A percentile compares a stretch with the other conserved stretches of the same genome.
Evolutionary conservation across 2,888 invertebrate genomes (phyloP).

Genomic region (Thalpophila matura): DNA sequence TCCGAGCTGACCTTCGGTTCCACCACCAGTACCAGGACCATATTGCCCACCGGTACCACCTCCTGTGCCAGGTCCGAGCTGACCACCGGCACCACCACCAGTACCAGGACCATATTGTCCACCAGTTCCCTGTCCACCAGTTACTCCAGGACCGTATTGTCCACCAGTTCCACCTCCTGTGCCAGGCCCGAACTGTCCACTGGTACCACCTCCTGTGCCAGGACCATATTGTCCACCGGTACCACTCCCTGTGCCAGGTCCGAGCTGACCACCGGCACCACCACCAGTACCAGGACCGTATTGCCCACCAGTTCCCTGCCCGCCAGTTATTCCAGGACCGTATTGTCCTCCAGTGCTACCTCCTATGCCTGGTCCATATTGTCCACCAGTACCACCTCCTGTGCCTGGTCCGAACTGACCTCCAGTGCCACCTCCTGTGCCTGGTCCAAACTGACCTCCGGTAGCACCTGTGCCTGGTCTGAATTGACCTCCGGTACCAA

Average conservation of each 20-base stretch:
- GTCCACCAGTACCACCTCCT: constrained; percentile 3
- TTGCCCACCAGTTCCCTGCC: constrained; percentile 9
- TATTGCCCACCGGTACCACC: not conserved
- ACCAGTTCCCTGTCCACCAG: constrained; percentile 3
- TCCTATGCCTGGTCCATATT: constrained; percentile 33
- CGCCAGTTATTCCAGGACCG: constrained; percentile 28
- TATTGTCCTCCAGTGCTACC: constrained; percentile 31
- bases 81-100: not conserved
- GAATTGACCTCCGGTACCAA: constrained; percentile 43
- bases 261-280: constrained; percentile 16
- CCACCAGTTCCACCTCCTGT: constrained; percentile 16
- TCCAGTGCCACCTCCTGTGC: constrained; percentile 20
- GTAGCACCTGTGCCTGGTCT: constrained; percentile 8
- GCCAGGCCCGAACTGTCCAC: constrained; percentile 4
- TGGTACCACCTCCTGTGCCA: not conserved
- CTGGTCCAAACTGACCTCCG: constrained; percentile 42
- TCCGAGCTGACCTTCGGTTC: constrained; percentile 20
- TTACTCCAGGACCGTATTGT: constrained; percentile 25
- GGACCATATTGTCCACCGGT: constrained; percentile 37
- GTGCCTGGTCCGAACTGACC: constrained; percentile 26
- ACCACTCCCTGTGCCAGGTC: not conserved
- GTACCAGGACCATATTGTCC: constrained; percentile 5
- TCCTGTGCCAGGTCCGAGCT: not conserved
- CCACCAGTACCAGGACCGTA: constrained; percentile 11
- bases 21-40: constrained; percentile 4